These are phyloP conservation scores for Trachemys scripta DNA, from an alignment of 2,113 vertebrate genomes.

Conservation along the genomic window DNA sequence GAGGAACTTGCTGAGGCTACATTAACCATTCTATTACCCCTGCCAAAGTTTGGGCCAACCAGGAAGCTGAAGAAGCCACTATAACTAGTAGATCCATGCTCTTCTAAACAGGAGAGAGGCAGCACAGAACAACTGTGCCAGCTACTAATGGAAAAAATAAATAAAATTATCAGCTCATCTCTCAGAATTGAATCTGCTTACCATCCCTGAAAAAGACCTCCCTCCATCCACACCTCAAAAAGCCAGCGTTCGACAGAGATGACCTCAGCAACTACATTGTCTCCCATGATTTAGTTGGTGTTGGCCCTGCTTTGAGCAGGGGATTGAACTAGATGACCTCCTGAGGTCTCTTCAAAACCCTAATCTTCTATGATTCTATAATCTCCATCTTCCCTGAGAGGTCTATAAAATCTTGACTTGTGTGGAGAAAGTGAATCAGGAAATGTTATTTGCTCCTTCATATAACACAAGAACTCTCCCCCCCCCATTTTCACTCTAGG, in stretches of 20 bases:
- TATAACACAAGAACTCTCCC: neutral
- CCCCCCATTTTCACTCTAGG: neutral
- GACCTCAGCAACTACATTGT: neutral
- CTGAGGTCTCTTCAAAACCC: too few species aligned
- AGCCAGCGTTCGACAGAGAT: rapidly evolving
- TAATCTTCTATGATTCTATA: too few species aligned
- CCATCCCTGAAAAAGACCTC: neutral
- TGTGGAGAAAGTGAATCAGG: neutral
- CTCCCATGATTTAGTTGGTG: too few species aligned
- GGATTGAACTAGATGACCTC: too few species aligned
- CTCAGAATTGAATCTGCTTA: neutral
- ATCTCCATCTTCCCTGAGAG: neutral
- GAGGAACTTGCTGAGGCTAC: neutral
- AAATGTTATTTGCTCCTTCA: neutral
- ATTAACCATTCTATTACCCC: neutral
- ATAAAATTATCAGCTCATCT: neutral
- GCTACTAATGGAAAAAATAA: neutral
- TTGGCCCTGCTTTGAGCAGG: too few species aligned
- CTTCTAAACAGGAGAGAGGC: neutral
- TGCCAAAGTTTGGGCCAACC: rapidly evolving
- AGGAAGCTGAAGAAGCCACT: neutral
- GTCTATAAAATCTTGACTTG: neutral
- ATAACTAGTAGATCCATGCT: rapidly evolving
- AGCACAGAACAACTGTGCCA: neutral
- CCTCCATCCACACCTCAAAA: neutral